phyloP scores from a whole-genome alignment of 2,113 vertebrate genomes.

The Microtus pennsylvanicus region DNA sequence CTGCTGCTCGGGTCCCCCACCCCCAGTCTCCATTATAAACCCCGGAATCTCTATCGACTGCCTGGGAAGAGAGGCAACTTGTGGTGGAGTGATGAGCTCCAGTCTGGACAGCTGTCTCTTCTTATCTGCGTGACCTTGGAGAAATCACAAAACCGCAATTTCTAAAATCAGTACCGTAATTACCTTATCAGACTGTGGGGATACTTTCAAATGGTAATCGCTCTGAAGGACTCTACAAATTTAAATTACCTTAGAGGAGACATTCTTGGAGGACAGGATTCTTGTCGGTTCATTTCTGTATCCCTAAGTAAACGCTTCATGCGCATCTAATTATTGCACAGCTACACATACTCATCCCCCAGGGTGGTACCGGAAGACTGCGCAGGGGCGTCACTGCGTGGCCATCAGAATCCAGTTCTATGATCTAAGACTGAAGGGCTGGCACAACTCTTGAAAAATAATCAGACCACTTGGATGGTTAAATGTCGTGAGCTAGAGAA shows the following conservation, averaged over 20 bases:
- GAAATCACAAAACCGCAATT: constrained; percentile 64
- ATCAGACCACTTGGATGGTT: neutral
- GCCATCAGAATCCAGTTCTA: neutral
- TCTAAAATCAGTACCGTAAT: constrained; percentile 67
- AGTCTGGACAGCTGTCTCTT: constrained; percentile 31
- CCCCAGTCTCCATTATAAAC: neutral
- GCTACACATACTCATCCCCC: neutral
- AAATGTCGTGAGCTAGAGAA: neutral
- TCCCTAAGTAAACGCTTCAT: neutral
- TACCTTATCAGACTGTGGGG: constrained; percentile 47
- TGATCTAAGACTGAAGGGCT: neutral
- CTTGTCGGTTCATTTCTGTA: constrained; percentile 38
- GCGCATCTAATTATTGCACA: constrained; percentile 13
- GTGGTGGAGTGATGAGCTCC: constrained; percentile 8
- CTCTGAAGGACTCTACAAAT: constrained; percentile 47
- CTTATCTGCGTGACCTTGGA: constrained; percentile 61
- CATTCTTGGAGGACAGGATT: constrained; percentile 47
- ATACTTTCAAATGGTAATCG: constrained; percentile 55
- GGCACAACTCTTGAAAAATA: neutral
- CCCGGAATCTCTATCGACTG: neutral
- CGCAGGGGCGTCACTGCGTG: neutral
- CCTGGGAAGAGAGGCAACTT: constrained; percentile 2
- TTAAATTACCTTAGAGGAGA: constrained; percentile 47
- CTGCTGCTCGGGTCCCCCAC: neutral
- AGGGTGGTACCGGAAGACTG: accelerated